Evolutionary conservation across 2,113 vertebrate genomes (phyloP).

Genomic region (Gavia stellata): DNA sequence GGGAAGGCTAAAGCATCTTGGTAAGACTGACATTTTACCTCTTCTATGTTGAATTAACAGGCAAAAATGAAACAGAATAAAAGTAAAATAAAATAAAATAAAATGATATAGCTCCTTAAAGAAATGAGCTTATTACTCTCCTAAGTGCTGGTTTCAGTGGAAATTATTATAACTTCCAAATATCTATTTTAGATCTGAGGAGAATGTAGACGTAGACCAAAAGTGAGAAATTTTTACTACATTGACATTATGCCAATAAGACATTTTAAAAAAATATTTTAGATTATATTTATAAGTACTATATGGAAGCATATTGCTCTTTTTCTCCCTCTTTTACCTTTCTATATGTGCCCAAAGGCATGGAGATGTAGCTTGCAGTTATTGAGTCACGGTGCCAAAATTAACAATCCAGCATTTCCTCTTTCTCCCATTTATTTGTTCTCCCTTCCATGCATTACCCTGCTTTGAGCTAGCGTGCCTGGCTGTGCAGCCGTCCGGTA

Average conservation of each 20-base stretch:
- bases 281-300: not conserved
- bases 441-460: not conserved
- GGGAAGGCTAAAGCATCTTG: not conserved
- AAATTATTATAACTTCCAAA: not conserved
- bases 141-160: not conserved
- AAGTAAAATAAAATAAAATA: not conserved
- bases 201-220: not conserved
- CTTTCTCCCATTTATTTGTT: not conserved
- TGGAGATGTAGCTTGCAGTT: not conserved
- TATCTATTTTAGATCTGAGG: not conserved
- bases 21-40: not conserved
- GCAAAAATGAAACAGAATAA: not conserved
- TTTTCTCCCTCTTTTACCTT: not conserved
- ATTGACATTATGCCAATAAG: not conserved
- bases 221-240: not conserved
- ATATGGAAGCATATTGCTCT: not conserved
- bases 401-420: not conserved
- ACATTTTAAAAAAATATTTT: not conserved
- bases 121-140: not conserved
- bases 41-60: not conserved
- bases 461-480: not conserved
- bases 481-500: not conserved
- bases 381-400: accelerated
- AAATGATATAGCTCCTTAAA: not conserved
- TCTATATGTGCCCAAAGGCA: not conserved